Evolutionary conservation across 2,797 vertebrate species (phyloP).

Genomic region (Chaunax sp.): DNA sequence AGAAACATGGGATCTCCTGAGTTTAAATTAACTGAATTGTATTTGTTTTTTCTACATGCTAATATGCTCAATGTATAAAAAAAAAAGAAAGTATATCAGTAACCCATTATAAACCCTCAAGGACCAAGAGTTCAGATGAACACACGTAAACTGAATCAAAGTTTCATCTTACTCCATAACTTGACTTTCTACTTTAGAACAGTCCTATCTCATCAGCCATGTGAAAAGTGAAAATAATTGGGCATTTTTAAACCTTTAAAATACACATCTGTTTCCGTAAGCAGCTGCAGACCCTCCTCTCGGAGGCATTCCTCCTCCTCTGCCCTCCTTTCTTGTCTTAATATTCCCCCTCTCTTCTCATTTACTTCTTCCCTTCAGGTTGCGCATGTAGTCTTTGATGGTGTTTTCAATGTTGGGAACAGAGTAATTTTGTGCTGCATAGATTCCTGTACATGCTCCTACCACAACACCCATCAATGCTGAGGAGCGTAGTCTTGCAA

Average conservation of each 20-base stretch:
- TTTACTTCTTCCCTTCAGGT: conserved; percentile 63
- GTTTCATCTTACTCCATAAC: not conserved
- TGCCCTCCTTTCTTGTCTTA: not conserved
- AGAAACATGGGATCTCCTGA: not conserved
- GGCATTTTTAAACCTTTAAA: not conserved
- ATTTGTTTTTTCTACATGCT: not conserved
- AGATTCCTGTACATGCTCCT: conserved; percentile 92
- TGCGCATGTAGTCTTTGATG: conserved; percentile 86
- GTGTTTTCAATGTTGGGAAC: conserved; percentile 91
- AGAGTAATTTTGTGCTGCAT: conserved; percentile 87
- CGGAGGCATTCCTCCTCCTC: not conserved
- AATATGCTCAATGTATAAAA: not conserved
- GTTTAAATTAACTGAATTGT: not conserved
- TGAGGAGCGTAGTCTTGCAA: conserved; percentile 91
- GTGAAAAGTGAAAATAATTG: conserved; percentile 4
- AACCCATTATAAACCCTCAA: not conserved
- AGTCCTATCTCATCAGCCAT: not conserved
- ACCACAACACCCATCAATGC: conserved; percentile 89
- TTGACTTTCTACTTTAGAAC: not conserved
- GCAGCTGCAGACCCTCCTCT: conserved; percentile 4
- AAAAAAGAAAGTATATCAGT: not conserved
- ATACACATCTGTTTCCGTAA: conserved; percentile 26
- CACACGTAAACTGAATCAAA: not conserved
- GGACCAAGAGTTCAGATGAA: conserved; percentile 4
- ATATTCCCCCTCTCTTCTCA: conserved; percentile 26